Percentiles rank a stretch among this genome's conserved stretches.
These are phyloP conservation scores for Pseudonaja textilis DNA, from an alignment of 2,113 vertebrate species.

Conservation along the genomic window DNA sequence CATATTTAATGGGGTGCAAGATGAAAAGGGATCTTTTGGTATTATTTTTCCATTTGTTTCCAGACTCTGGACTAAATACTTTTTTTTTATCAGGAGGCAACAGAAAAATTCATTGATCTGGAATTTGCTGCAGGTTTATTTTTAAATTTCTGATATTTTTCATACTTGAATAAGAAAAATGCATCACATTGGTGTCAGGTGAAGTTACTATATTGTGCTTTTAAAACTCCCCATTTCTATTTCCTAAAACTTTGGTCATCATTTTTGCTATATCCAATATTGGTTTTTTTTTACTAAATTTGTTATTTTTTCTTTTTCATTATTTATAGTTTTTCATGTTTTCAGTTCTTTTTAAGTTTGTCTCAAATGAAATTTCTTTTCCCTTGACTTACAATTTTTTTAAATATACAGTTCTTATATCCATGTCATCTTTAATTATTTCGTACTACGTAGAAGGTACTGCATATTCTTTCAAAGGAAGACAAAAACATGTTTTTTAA, in stretches of 20 bases:
- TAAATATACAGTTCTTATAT: neutral
- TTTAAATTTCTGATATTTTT: neutral
- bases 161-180: neutral
- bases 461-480: neutral
- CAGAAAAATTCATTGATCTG: neutral
- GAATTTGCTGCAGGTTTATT: neutral
- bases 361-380: neutral
- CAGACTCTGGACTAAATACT: neutral
- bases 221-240: neutral
- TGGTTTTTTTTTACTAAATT: neutral
- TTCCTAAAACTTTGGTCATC: neutral
- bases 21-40: neutral
- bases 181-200: neutral
- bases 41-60: neutral
- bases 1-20: neutral
- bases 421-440: neutral
- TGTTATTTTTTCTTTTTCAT: neutral
- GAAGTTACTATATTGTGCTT: neutral
- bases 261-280: neutral
- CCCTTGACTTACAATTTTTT: neutral
- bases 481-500: neutral
- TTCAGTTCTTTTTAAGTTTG: neutral
- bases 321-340: neutral
- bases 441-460: neutral
- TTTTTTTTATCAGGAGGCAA: neutral